Percentiles rank a stretch among this genome's conserved stretches.
Conservation (phyloP, 1,140 invertebrate species). For the Hylaeus volcanicus region DNA sequence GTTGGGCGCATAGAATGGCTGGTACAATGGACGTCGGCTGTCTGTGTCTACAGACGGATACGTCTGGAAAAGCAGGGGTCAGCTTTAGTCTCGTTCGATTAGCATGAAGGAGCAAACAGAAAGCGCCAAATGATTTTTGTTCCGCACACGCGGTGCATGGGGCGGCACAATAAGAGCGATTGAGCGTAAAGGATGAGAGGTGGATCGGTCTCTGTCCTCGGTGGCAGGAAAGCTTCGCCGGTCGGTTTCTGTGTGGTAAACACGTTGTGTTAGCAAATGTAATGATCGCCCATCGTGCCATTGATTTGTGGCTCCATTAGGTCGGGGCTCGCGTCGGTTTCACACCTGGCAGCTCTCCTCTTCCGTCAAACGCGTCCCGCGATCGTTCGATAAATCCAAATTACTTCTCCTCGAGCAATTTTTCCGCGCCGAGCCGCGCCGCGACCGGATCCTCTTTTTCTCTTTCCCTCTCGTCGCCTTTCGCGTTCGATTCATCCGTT, state of each 20-base stretch:
- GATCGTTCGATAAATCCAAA: constrained; percentile 74
- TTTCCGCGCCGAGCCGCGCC: neutral
- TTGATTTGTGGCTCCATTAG: constrained; percentile 81
- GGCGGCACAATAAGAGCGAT: constrained; percentile 71
- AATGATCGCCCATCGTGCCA: constrained; percentile 77
- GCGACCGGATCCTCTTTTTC: neutral
- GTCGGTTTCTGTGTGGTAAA: constrained; percentile 78
- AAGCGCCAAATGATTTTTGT: constrained; percentile 74
- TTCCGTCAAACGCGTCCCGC: constrained; percentile 13
- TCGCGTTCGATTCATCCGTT: neutral
- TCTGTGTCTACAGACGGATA: neutral
- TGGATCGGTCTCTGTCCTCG: constrained; percentile 70
- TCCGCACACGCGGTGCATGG: constrained; percentile 53
- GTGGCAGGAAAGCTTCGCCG: constrained; percentile 53
- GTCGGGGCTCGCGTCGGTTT: constrained; percentile 73
- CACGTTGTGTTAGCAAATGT: constrained; percentile 77
- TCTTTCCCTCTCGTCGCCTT: constrained; percentile 10
- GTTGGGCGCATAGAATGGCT: constrained; percentile 16
- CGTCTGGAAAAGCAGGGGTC: constrained; percentile 16
- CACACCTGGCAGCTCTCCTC: constrained; percentile 72
- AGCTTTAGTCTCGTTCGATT: constrained; percentile 61
- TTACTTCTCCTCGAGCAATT: constrained; percentile 67
- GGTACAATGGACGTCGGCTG: neutral
- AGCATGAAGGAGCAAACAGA: constrained; percentile 61
- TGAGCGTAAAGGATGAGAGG: constrained; percentile 76